Percentiles rank a stretch among this genome's conserved stretches.
Evolutionary conservation across 2,888 invertebrate species (phyloP).

Genomic region (Drosophila limbata): DNA sequence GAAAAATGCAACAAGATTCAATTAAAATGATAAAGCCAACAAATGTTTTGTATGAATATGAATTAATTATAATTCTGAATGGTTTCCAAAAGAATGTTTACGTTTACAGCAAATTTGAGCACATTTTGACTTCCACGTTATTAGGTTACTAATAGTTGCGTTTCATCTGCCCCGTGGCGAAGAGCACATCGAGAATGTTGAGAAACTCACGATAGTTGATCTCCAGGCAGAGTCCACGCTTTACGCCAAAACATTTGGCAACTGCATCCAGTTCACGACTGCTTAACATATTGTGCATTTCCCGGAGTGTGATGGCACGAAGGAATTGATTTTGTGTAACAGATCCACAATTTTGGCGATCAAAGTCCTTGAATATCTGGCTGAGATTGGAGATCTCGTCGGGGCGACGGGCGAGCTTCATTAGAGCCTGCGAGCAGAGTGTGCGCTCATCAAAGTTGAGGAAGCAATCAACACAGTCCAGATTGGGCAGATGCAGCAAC

Average conservation of each 20-base stretch:
- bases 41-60: background rate
- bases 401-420: conserved; percentile 89
- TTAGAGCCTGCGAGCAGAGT: conserved; percentile 88
- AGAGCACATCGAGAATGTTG: conserved; percentile 88
- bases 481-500: conserved; percentile 89
- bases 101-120: conserved; percentile 41
- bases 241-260: conserved; percentile 90
- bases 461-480: conserved; percentile 88
- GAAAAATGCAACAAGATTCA: conserved; percentile 38
- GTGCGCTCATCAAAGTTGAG: conserved; percentile 91
- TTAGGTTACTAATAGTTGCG: conserved; percentile 74
- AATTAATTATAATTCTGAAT: conserved; percentile 6
- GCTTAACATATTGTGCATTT: conserved; percentile 88
- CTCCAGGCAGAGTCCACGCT: conserved; percentile 87
- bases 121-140: background rate
- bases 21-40: conserved; percentile 34
- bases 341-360: conserved; percentile 89
- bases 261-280: conserved; percentile 89
- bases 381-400: conserved; percentile 90
- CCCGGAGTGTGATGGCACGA: conserved; percentile 88
- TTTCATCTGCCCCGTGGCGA: conserved; percentile 86
- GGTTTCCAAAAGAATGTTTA: conserved; percentile 5
- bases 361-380: conserved; percentile 90
- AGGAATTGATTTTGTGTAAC: conserved; percentile 88
- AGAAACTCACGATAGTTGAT: conserved; percentile 90